Conservation (phyloP, 2,888 invertebrate genomes). For the Priocnemis perturbator region DNA sequence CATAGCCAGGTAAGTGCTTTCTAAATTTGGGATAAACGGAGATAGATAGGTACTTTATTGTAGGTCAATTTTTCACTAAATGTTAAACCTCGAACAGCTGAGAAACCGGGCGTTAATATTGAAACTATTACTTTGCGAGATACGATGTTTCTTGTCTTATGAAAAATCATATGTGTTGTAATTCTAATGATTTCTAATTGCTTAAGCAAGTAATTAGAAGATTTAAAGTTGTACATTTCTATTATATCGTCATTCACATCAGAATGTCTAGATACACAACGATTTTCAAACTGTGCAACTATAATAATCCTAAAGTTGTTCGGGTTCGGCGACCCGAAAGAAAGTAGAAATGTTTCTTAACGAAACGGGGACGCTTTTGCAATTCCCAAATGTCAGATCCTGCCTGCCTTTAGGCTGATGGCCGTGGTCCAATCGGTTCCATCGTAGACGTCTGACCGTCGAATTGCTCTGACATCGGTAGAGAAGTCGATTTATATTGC, state of each 20-base stretch:
- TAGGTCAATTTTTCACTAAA: background rate
- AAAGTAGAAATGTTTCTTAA: constrained; percentile 25
- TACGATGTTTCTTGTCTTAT: too few species aligned
- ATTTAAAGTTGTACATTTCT: too few species aligned
- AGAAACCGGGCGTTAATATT: too few species aligned
- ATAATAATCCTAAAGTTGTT: too few species aligned
- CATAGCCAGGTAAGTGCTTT: constrained; percentile 2
- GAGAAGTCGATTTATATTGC: constrained; percentile 10
- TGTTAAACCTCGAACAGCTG: background rate
- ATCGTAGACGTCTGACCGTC: constrained; percentile 18
- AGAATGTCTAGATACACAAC: too few species aligned
- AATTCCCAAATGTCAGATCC: constrained; percentile 49
- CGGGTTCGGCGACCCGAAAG: background rate
- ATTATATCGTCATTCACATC: too few species aligned
- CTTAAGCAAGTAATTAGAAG: too few species aligned
- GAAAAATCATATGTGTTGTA: too few species aligned
- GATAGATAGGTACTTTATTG: too few species aligned
- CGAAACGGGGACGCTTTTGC: constrained; percentile 40
- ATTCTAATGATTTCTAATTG: too few species aligned
- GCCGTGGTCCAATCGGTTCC: constrained; percentile 53
- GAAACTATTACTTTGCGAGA: too few species aligned
- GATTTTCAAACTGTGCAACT: too few species aligned
- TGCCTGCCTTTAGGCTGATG: constrained; percentile 43
- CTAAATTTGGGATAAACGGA: constrained; percentile 1
- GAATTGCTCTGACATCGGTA: background rate